Base-by-base conservation (phyloP, 2,888 invertebrate species). In the Cepaea hortensis region DNA sequence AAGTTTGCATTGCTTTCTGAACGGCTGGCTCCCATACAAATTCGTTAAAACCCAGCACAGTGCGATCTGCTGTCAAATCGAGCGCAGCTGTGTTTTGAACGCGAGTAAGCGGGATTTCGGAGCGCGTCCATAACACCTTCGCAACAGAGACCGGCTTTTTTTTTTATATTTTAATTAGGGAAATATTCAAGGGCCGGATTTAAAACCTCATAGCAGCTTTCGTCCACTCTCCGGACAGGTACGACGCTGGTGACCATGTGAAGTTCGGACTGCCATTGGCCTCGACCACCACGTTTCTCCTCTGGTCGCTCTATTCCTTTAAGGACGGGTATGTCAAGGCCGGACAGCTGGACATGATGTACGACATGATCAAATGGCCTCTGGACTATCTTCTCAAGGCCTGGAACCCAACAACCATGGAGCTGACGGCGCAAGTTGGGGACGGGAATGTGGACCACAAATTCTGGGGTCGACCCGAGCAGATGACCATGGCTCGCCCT, bases 381-480 rank as follows among this genome's bases (percentile, higher is more conserved):
- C 95, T 95, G 0, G 96, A 96, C 92, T 96, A 96, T 91, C 95
- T 96, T 90, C 95, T 96, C 88, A 96, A 89, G 46, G 89, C 89
- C 20, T 88, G 88, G 88, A 80, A 87, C 75, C 85, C 87, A 15
- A 20, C 11, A 35, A 79, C 81, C 4, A 85, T 48, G 75, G 82
- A 82, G 23, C 86, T 88, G 23, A 84, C 84, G 1, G 88, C 79
- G 0, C 88, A 88, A 82, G 88, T 88, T 5, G 94, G 93, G 13
- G 91, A 92, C 90, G 96, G 96, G 85, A 92, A 94, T 23, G 91
- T 95, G 20, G 96, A 96, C 91, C 96, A 96, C 90, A 93, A 94
- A 0, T 96, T 95, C 91, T 96, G 96, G 96, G 96, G 96, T 3
- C 94, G 96, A 83, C 96, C 96, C 3, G 96, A 96, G 92, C 96